These are phyloP conservation scores for Malacosoma neustria DNA, from an alignment of 2,888 invertebrate species.

Conservation along the genomic window DNA sequence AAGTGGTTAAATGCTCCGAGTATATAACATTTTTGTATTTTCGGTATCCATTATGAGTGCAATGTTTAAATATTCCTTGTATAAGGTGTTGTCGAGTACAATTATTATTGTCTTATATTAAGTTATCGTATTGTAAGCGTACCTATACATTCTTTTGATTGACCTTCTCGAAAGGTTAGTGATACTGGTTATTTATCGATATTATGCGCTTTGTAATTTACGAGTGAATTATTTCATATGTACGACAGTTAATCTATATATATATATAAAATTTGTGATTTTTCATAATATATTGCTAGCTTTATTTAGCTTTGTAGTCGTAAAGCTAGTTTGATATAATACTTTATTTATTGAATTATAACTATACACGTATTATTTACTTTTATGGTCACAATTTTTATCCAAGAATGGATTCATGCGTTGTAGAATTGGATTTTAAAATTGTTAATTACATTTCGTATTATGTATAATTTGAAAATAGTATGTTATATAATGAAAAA, in stretches of 20 bases:
- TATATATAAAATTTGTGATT: constrained; percentile 59
- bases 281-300: constrained; percentile 57
- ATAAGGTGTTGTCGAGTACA: constrained; percentile 61
- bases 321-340: constrained; percentile 63
- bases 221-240: constrained; percentile 43
- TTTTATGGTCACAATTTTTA: constrained; percentile 48
- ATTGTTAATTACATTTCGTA: not conserved
- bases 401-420: constrained; percentile 7
- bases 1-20: too few species aligned
- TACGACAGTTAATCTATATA: constrained; percentile 47
- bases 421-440: constrained; percentile 9
- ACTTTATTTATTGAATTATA: constrained; percentile 49
- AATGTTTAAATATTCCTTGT: constrained; percentile 41
- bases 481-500: not conserved
- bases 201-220: constrained; percentile 47
- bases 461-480: not conserved
- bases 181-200: constrained; percentile 62
- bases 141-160: constrained; percentile 73
- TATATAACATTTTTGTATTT: constrained; percentile 29
- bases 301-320: constrained; percentile 56
- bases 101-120: constrained; percentile 57
- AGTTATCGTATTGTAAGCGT: constrained; percentile 65
- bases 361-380: constrained; percentile 28
- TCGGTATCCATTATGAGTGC: constrained; percentile 45
- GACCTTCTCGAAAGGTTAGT: constrained; percentile 74